Conservation (phyloP, 2,888 invertebrate species). For the Acanthosepion esculentum region DNA sequence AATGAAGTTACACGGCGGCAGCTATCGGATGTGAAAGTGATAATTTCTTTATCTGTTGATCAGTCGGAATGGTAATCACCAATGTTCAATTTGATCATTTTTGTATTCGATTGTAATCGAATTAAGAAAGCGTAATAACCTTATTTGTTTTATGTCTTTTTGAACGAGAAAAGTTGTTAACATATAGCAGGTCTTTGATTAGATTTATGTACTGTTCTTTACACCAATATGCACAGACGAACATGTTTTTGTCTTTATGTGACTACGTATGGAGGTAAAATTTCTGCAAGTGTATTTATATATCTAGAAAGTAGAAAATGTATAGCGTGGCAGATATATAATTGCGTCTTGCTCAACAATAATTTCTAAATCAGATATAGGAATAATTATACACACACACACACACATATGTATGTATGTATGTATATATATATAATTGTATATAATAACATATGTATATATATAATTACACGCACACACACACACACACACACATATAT, state of each 20-base stretch:
- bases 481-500: too few relatives aligned
- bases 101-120: constrained; percentile 33
- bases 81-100: constrained; percentile 12
- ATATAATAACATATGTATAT: not conserved
- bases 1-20: not conserved
- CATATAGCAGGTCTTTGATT: constrained; percentile 9
- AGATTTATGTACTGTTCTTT: not conserved
- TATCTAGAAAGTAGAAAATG: too few relatives aligned
- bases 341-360: not conserved
- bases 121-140: constrained; percentile 11
- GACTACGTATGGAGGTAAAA: too few relatives aligned
- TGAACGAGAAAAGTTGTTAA: not conserved
- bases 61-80: constrained; percentile 11
- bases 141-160: not conserved
- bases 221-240: not conserved
- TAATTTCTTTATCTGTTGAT: constrained; percentile 1
- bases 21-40: not conserved
- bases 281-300: too few relatives aligned
- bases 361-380: not conserved
- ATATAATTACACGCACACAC: too few relatives aligned
- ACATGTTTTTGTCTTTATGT: too few relatives aligned
- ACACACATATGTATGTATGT: too few relatives aligned
- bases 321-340: too few relatives aligned
- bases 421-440: not conserved
- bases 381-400: not conserved